phyloP scores from a whole-genome alignment of 2,888 invertebrate genomes.

The Elegia similella region DNA sequence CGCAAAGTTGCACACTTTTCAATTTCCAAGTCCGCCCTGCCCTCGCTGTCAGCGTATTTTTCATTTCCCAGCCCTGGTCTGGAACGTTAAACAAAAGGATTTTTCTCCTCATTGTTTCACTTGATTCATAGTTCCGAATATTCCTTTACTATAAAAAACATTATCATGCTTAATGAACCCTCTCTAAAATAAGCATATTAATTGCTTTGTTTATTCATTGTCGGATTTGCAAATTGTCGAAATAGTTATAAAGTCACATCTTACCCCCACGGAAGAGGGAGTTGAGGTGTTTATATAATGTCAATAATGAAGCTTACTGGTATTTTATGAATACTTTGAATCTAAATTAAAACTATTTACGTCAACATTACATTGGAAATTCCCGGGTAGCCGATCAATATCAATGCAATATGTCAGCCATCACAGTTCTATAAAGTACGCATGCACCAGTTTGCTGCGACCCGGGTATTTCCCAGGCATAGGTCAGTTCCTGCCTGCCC shows the following conservation, averaged over 20 bases:
- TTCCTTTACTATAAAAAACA: conserved; percentile 25
- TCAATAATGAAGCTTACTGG: background rate
- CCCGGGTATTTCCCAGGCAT: conserved; percentile 48
- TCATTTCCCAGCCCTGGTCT: conserved; percentile 57
- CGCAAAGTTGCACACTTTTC: conserved; percentile 65
- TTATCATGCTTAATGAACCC: conserved; percentile 1
- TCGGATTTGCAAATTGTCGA: conserved; percentile 6
- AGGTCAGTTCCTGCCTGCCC: conserved; percentile 62
- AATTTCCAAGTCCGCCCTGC: conserved; percentile 55
- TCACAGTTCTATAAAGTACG: conserved; percentile 48
- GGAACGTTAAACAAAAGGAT: conserved; percentile 64
- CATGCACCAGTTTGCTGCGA: conserved; percentile 52
- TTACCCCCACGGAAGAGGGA: conserved; percentile 3
- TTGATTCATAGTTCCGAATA: conserved; percentile 33
- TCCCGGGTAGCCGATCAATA: conserved; percentile 46
- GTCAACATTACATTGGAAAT: background rate
- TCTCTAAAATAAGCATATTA: conserved; percentile 8
- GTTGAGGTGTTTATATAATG: background rate
- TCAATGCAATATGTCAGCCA: conserved; percentile 50
- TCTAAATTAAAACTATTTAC: background rate
- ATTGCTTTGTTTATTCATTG: conserved; percentile 9
- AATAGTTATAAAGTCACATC: conserved; percentile 20
- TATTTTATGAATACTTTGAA: background rate
- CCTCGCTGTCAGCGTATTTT: conserved; percentile 57
- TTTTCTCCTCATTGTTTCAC: conserved; percentile 60